Evolutionary conservation across 2,113 vertebrate genomes (phyloP).

Genomic region (Paracanthobrama guichenoti): DNA sequence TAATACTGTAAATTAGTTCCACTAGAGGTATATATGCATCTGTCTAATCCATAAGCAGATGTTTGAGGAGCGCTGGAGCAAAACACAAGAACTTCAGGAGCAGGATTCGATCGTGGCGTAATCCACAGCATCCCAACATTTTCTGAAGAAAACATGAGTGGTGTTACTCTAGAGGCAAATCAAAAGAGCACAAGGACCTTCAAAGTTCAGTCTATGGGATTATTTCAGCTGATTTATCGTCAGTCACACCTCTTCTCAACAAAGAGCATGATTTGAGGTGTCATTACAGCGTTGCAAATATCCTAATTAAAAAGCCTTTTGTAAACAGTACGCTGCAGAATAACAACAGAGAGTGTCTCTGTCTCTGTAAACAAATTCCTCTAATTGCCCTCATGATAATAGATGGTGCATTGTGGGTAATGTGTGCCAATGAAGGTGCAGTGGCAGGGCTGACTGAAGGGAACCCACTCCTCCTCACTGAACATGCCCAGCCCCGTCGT

Average conservation of each 20-base stretch:
- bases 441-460: constrained; percentile 84
- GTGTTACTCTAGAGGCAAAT: not conserved
- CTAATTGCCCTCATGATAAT: not conserved
- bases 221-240: not conserved
- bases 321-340: not conserved
- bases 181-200: too few relatives aligned
- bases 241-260: not conserved
- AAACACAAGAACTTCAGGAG: not conserved
- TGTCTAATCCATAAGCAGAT: too few relatives aligned
- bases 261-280: not conserved
- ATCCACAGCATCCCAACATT: not conserved
- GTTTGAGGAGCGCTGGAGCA: not conserved
- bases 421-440: constrained; percentile 67
- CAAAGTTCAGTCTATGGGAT: not conserved
- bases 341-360: too few relatives aligned
- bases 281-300: too few relatives aligned
- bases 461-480: constrained; percentile 89
- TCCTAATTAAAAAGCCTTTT: not conserved
- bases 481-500: constrained; percentile 93
- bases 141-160: not conserved
- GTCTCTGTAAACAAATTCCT: not conserved
- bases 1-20: constrained; percentile 35
- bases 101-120: not conserved
- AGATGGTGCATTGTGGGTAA: not conserved
- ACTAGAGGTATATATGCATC: too few relatives aligned